A percentile compares a stretch with the other conserved stretches of the same genome.
Conservation (phyloP, 2,888 invertebrate genomes). For the Hypselothyrea guttata region DNA sequence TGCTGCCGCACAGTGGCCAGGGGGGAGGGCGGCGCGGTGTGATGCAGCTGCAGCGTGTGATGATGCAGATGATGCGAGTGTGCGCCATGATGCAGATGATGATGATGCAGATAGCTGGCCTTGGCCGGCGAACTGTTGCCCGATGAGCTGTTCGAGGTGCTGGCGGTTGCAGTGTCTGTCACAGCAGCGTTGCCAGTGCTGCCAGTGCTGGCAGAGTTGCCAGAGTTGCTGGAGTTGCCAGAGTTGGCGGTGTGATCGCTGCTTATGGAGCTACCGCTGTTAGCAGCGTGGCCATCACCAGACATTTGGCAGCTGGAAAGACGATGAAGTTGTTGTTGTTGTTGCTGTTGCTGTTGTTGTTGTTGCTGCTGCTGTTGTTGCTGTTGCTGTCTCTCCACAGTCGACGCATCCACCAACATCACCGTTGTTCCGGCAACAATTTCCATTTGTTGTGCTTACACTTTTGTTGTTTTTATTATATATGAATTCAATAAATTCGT, state of each 20-base stretch:
- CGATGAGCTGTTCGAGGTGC: constrained; percentile 50
- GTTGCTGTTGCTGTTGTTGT: constrained; percentile 1
- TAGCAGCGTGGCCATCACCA: neutral
- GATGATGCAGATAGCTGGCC: constrained; percentile 59
- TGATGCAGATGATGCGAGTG: constrained; percentile 58
- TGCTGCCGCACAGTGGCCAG: constrained; percentile 62
- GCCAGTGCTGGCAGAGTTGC: neutral
- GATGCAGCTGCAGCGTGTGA: constrained; percentile 62
- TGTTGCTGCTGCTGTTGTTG: constrained; percentile 2
- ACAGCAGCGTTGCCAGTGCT: neutral
- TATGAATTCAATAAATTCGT: too few relatives aligned
- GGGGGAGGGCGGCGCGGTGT: constrained; percentile 65
- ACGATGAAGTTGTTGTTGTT: neutral
- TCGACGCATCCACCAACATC: constrained; percentile 72
- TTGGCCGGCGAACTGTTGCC: constrained; percentile 52
- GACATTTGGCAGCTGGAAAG: constrained; percentile 3
- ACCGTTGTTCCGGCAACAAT: constrained; percentile 61
- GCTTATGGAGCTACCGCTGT: constrained; percentile 2
- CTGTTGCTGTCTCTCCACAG: constrained; percentile 37
- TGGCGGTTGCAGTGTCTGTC: constrained; percentile 10
- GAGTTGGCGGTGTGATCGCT: neutral
- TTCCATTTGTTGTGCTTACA: constrained; percentile 65
- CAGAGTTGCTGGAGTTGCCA: neutral
- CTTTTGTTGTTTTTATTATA: neutral
- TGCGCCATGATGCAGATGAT: constrained; percentile 49